Conservation (phyloP, 2,113 vertebrate genomes). For the Piprites chloris region DNA sequence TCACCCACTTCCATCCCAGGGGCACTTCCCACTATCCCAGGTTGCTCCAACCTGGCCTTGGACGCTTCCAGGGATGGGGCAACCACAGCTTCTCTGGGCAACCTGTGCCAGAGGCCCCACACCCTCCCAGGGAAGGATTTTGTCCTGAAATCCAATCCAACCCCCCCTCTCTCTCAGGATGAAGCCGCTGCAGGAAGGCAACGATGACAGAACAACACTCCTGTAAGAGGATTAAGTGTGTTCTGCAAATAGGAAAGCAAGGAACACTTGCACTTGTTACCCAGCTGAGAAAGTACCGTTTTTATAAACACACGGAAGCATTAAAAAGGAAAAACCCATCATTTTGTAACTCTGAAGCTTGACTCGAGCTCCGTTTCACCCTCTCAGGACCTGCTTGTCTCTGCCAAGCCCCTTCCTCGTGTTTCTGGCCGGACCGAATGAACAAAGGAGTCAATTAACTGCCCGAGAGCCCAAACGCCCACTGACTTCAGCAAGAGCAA, state of each 20-base stretch:
- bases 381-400: not conserved
- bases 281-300: not conserved
- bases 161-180: rapidly evolving
- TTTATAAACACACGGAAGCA: not conserved
- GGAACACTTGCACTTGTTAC: not conserved
- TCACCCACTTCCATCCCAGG: not conserved
- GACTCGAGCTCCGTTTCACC: not conserved
- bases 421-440: not conserved
- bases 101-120: not conserved
- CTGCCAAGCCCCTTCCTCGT: not conserved
- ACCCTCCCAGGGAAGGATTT: not conserved
- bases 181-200: not conserved
- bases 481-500: not conserved
- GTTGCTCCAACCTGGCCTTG: not conserved
- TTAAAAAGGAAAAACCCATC: not conserved
- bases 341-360: not conserved
- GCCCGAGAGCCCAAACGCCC: not conserved
- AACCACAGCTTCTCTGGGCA: not conserved
- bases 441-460: not conserved
- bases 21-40: not conserved
- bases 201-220: not conserved
- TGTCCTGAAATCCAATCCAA: not conserved
- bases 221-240: rapidly evolving
- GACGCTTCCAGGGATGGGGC: not conserved
- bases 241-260: rapidly evolving